Percentiles rank a stretch among this genome's conserved stretches.
Conservation (phyloP, 2,888 invertebrate genomes). For the Alloscopus bannaensis region DNA sequence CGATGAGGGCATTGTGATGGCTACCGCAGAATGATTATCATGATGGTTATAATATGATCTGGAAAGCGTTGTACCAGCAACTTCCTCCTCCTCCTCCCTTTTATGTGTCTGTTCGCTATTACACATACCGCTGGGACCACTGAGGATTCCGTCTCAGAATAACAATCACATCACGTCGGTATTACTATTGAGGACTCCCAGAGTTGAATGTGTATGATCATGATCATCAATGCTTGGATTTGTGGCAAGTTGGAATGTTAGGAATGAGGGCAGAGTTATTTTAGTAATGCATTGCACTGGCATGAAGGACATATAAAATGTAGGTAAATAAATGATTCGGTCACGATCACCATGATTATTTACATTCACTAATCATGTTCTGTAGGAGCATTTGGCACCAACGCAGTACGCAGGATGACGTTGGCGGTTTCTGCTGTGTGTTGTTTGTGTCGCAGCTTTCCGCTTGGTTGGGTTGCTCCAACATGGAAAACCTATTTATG, state of each 20-base stretch:
- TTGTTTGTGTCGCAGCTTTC: background rate
- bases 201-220: background rate
- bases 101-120: background rate
- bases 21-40: slow-evolving; percentile 8
- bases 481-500: slow-evolving; percentile 48
- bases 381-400: background rate
- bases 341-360: background rate
- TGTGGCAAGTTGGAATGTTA: slow-evolving; percentile 17
- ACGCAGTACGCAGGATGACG: too few species aligned
- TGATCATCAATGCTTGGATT: slow-evolving; percentile 41
- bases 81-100: background rate
- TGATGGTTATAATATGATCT: slow-evolving; percentile 5
- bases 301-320: background rate
- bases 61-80: background rate
- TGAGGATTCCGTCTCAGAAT: background rate
- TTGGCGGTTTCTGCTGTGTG: background rate
- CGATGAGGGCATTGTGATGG: slow-evolving; percentile 36
- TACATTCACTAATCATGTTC: too few species aligned
- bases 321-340: background rate
- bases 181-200: too few species aligned
- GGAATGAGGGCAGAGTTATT: slow-evolving; percentile 26
- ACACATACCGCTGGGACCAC: background rate
- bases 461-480: background rate
- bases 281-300: background rate
- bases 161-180: background rate